Base-by-base conservation (phyloP, 2,113 vertebrate genomes). In the Falcunculus frontatus region DNA sequence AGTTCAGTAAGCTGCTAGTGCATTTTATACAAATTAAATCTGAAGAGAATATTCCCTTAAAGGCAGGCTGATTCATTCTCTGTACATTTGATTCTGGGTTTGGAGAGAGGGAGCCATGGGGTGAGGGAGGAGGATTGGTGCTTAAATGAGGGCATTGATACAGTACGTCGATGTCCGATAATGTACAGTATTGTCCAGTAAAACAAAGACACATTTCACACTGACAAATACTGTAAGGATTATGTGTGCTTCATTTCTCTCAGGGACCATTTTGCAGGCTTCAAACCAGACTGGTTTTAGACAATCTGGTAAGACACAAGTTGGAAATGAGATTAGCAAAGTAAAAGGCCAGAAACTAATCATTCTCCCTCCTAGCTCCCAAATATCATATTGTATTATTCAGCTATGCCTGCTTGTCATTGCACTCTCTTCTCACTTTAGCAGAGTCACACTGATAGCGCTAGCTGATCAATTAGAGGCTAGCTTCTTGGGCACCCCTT, bases 401-500 rank as follows among this genome's bases (percentile, higher is more conserved):
- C 97, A 98, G 89, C 93, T 92, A 50, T 96, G 95, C 96, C 95
- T 97, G 91, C 98, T 98, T 98, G 97, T 98, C 98, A 98, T 93
- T 97, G 96, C 97, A 94, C 92, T 98, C 97, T 96, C 96, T 97
- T 96, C 95, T 97, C 96, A 96, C 97, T 97, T 97, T 95, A 92
- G 97, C 92, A 97, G 85, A 97, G 98, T 95, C 94, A 97, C 97
- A 97, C 93, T 75, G 97, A 98, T 98, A 98, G 97, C 97, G 96
- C 97, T 92, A 96, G 97, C 98, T 98, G 96, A 98, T 98, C 98
- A 98, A 98, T 98, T 98, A 98, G 96, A 97, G 96, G 97, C 96
- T 94, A 94, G 97, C 76, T 98, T 97, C 97, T 97, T 95, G 93
- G 95, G 95, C 93, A 97, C 96, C 96, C 97, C 93, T 97, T 97